Conservation (phyloP, 1,140 invertebrate species). For the Caenorhabditis brenneri region DNA sequence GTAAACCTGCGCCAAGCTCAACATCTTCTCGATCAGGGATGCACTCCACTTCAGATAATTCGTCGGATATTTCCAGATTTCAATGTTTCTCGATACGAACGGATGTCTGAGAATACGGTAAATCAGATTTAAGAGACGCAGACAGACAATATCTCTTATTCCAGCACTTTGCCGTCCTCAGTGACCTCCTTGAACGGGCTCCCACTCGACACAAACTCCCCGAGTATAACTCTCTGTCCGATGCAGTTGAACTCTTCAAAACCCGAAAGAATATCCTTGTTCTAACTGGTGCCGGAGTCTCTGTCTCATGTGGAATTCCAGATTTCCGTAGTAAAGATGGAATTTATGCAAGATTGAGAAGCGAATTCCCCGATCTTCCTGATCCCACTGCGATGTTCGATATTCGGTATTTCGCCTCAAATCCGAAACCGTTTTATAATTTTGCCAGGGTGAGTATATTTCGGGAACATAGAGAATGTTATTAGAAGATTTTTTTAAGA, state of each 20-base stretch:
- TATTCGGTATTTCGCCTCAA: conserved; percentile 84
- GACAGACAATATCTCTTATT: neutral
- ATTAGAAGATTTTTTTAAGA: no score
- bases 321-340: conserved; percentile 83
- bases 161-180: conserved; percentile 3
- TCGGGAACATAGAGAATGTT: no score
- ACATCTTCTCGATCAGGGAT: neutral
- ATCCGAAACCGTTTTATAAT: conserved; percentile 87
- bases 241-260: conserved; percentile 79
- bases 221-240: conserved; percentile 80
- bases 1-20: neutral
- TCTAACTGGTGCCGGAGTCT: conserved; percentile 92
- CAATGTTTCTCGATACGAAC: neutral
- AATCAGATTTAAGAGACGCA: neutral
- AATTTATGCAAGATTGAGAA: conserved; percentile 84
- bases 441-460: conserved; percentile 78
- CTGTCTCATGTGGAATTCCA: conserved; percentile 94
- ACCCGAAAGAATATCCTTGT: conserved; percentile 83
- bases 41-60: neutral
- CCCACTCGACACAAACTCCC: conserved; percentile 71
- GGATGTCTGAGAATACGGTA: neutral
- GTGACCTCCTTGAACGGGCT: conserved; percentile 37
- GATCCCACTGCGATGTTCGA: conserved; percentile 91
- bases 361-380: conserved; percentile 85
- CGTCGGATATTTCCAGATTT: conserved; percentile 8